These are phyloP conservation scores for Lasius platythorax DNA, from an alignment of 2,888 invertebrate genomes.

Conservation along the genomic window DNA sequence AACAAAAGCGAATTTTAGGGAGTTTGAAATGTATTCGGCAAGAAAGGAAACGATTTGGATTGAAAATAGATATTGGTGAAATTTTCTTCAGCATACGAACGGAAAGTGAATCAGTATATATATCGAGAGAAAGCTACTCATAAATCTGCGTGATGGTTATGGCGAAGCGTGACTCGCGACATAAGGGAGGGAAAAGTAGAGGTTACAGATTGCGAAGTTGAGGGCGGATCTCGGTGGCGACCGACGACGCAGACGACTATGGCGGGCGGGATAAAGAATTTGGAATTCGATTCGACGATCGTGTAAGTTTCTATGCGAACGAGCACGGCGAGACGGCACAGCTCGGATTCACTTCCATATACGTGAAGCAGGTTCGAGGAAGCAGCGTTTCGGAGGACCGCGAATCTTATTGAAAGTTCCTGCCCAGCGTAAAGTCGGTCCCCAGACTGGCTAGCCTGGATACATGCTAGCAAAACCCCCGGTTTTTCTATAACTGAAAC, in stretches of 20 bases:
- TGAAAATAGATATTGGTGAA: conserved; percentile 14
- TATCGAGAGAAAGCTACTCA: conserved; percentile 36
- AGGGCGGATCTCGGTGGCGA: conserved; percentile 40
- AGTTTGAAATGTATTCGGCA: background rate
- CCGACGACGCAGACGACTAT: conserved; percentile 50
- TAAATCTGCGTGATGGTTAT: conserved; percentile 44
- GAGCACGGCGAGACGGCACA: conserved; percentile 34
- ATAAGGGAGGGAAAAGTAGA: conserved; percentile 54
- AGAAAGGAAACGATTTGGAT: background rate
- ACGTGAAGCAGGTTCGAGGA: conserved; percentile 35
- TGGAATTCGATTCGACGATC: conserved; percentile 72
- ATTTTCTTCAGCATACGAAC: conserved; percentile 9
- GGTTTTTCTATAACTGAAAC: conserved; percentile 35
- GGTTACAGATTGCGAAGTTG: conserved; percentile 59
- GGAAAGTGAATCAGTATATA: background rate
- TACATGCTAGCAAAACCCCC: conserved; percentile 42
- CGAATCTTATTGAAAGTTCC: conserved; percentile 76
- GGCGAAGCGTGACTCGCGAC: conserved; percentile 40
- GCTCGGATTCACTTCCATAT: conserved; percentile 51
- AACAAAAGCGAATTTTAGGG: background rate
- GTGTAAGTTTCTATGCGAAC: conserved; percentile 70
- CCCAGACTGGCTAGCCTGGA: conserved; percentile 41
- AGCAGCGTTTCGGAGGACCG: conserved; percentile 57
- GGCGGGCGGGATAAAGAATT: conserved; percentile 51
- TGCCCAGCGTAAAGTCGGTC: conserved; percentile 54